These are phyloP conservation scores for Cavia aperea DNA, from an alignment of 2,113 vertebrate genomes.

Conservation along the genomic window DNA sequence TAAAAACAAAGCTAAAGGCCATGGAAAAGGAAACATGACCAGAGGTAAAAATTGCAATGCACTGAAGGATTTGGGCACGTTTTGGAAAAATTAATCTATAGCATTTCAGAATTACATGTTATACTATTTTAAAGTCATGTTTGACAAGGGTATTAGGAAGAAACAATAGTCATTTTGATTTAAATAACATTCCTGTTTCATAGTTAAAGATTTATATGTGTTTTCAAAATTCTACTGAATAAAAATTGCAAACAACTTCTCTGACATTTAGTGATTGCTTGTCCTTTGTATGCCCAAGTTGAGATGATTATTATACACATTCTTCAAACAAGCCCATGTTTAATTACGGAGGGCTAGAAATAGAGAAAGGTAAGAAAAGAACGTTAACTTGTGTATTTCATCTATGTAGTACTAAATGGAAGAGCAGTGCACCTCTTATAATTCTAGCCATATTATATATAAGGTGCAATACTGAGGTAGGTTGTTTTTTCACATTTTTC, in stretches of 20 bases:
- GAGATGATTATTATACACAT: conserved; percentile 35
- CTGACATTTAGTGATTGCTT: conserved; percentile 51
- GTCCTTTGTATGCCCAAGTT: neutral
- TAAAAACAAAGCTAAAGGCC: neutral
- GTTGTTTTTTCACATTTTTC: neutral
- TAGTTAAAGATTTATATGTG: conserved; percentile 25
- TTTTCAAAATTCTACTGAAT: conserved; percentile 29
- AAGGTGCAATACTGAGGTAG: neutral
- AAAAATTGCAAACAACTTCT: conserved; percentile 9
- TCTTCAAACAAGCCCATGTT: neutral
- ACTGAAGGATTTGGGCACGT: neutral
- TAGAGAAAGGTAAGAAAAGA: conserved; percentile 27
- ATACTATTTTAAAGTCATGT: neutral
- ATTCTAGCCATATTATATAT: neutral
- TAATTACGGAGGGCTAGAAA: neutral
- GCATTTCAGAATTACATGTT: conserved; percentile 44
- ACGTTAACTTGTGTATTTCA: conserved; percentile 24
- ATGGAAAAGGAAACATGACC: neutral
- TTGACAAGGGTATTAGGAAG: conserved; percentile 43
- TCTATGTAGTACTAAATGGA: neutral
- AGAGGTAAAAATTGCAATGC: conserved; percentile 17
- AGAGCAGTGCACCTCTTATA: neutral
- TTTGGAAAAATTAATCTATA: conserved; percentile 33
- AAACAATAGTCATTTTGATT: conserved; percentile 15
- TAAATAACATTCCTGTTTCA: conserved; percentile 46